These are phyloP conservation scores for Prunella fulvescens DNA, from an alignment of 2,113 vertebrate genomes.

Conservation along the genomic window DNA sequence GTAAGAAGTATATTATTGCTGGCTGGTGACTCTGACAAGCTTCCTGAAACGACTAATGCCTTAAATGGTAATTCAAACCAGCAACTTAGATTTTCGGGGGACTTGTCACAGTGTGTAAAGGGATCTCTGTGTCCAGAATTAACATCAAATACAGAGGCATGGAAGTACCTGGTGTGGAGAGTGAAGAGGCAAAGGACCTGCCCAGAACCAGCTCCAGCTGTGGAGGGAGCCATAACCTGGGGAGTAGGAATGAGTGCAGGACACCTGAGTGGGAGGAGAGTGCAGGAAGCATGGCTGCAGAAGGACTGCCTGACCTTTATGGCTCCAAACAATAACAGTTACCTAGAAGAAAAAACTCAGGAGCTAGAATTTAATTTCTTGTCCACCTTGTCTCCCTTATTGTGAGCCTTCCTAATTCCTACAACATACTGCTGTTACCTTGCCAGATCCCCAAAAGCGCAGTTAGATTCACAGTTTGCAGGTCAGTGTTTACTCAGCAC, in stretches of 20 bases:
- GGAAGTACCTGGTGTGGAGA: neutral
- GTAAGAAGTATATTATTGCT: neutral
- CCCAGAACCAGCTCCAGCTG: neutral
- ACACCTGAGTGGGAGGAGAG: neutral
- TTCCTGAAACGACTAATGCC: neutral
- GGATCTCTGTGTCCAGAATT: neutral
- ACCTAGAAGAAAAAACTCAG: neutral
- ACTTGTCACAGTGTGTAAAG: neutral
- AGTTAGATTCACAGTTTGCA: neutral
- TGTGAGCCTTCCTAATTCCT: neutral
- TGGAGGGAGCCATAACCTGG: neutral
- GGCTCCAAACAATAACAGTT: neutral
- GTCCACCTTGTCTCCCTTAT: neutral
- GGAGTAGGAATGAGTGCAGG: neutral
- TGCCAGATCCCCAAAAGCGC: neutral
- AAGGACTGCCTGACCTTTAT: neutral
- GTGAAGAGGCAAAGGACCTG: neutral
- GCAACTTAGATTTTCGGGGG: neutral
- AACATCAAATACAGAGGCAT: neutral
- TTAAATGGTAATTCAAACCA: neutral
- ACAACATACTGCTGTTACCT: fast-evolving
- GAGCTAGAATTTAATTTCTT: neutral
- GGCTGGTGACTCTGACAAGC: neutral
- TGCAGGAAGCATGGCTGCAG: fast-evolving
- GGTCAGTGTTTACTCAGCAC: neutral